Base-by-base conservation (phyloP, 2,113 vertebrate genomes). In the Nothoprocta perdicaria region DNA sequence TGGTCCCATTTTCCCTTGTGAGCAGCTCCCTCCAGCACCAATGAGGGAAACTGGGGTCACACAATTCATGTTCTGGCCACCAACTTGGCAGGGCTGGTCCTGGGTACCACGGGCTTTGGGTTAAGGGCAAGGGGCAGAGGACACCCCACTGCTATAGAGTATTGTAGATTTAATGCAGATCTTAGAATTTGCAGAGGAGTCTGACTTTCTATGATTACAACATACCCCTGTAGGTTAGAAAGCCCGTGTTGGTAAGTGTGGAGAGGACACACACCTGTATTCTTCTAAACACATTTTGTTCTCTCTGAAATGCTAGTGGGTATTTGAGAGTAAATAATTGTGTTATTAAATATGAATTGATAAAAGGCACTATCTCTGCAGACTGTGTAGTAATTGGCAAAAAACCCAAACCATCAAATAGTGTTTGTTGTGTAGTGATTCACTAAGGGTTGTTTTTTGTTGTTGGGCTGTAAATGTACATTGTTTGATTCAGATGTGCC, bases 241-340 rank as follows among this genome's bases (percentile, higher is more conserved):
- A n/a, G 6, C 40, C 9, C 40, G 4, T 35, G 9, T 45, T 14
- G 45, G 0, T 0, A 0, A 61, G 24, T 5, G 69, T 19, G 26
- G 45, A 18, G 48, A 35, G 33, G 45, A 6, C 14, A 15, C 8
- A 8, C 27, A 33, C 48, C 31, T 14, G 22, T 6, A 4, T 93
- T 73, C 55, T 79, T 72, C 19, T 58, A 21, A 26, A 3, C 40
- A 4, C 11, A 12, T 89, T 84, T 72, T 90, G 5, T 15, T 63
- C 7, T 63, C 24, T 86, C 63, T 75, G 50, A 55, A 90, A 53
- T 16, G 21, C 35, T 31, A 50, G 33, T 3, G 35, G 80, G 31
- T 35, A 67, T 33, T 52, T 12, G 85, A 50, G 74, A 53, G 6
- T 69, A 63, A 80, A 53, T 84, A 63, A n/a, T 24, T 69, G 18